These are phyloP conservation scores for Papilio polyxenes DNA, from an alignment of 1,140 invertebrate genomes.

Conservation along the genomic window DNA sequence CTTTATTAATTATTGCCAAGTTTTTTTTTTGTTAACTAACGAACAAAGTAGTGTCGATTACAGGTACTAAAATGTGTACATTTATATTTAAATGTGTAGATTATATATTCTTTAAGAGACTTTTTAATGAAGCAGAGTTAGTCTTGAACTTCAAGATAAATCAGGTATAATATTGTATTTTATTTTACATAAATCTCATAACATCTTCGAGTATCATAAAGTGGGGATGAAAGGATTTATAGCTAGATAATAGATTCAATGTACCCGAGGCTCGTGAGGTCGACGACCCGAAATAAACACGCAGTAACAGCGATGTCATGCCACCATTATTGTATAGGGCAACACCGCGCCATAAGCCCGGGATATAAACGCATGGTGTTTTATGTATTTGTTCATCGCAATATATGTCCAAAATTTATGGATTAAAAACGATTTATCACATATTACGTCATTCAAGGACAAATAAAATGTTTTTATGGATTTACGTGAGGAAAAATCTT, in stretches of 20 bases:
- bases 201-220: not conserved
- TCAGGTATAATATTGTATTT: not conserved
- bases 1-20: slow-evolving; percentile 2
- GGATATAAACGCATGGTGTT: not conserved
- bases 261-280: not conserved
- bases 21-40: not conserved
- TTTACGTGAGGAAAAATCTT: no score
- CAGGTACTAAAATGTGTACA: no score
- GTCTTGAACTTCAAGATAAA: not conserved
- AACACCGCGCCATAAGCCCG: not conserved
- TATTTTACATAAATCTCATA: slow-evolving; percentile 14
- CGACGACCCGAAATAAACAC: not conserved
- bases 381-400: slow-evolving; percentile 13
- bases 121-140: not conserved
- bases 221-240: not conserved
- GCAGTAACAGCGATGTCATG: not conserved
- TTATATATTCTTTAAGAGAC: no score
- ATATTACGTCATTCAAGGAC: not conserved
- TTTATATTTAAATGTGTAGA: no score
- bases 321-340: not conserved
- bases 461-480: not conserved
- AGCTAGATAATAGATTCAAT: slow-evolving; percentile 13
- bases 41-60: not conserved
- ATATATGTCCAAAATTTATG: not conserved
- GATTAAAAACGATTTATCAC: slow-evolving; percentile 2